Base-by-base conservation (phyloP, 2,113 vertebrate genomes). In the Zosterops lateralis region DNA sequence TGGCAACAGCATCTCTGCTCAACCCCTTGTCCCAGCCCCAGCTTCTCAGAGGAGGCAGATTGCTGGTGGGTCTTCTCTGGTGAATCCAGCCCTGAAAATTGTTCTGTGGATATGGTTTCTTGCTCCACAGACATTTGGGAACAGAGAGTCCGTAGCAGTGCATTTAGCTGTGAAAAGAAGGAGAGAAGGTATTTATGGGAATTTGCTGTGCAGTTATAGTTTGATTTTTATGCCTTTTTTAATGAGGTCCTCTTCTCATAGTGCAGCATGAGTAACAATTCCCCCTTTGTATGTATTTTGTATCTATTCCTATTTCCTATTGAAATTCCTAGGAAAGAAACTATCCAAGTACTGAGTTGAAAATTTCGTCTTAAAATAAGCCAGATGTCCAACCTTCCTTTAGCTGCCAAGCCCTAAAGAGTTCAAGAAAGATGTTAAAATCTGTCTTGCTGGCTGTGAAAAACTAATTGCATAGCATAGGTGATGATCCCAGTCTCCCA, bases 381-480 rank as follows among this genome's bases (percentile, higher is more conserved):
- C 96, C 97, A 97, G 96, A 96, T 97, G 95, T 97, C 95, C 90
- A 95, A 94, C 68, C 65, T 91, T 91, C 90, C 75, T 90, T 73
- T 92, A 89, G 89, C 96, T 97, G 96, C 96, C 96, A 97, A 95
- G 77, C 86, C 81, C 68, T 50, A 84, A 96, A 90, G 92, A 92
- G 96, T 95, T 97, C 95, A 93, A 96, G 95, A 95, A 92, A 96
- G 81, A 92, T 92, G 95, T 96, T 93, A 95, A 96, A 95, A 93
- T 95, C 92, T 93, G 90, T 94, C 97, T 97, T 97, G 73, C 95
- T 95, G 93, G 95, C 96, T 94, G 93, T 93, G 97, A 96, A 95
- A 95, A 95, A 96, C 89, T 95, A 95, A 96, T 96, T 96, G 96
- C 93, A 82, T 95, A 95, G 97, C 95, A 93, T 94, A 95, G 95